Evolutionary conservation across 1,140 invertebrate species (phyloP).

Genomic region (Eumaeus atala): DNA sequence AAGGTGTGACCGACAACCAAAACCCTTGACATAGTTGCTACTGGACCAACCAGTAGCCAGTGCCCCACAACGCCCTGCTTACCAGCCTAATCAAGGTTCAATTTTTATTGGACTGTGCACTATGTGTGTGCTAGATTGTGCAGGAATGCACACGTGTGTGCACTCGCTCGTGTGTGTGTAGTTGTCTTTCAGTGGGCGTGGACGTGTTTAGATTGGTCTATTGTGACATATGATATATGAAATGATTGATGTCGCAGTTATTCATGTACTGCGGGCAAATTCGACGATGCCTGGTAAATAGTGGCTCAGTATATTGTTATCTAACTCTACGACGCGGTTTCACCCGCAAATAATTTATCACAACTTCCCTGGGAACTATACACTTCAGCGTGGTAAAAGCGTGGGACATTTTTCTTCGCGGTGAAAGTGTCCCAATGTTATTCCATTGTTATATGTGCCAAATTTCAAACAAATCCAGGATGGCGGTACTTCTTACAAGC

Average conservation of each 20-base stretch:
- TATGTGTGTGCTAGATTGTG: conserved; percentile 22
- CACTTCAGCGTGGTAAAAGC: too few relatives aligned
- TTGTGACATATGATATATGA: conserved; percentile 29
- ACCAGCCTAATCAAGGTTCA: conserved; percentile 3
- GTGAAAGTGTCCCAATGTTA: too few relatives aligned
- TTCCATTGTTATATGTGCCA: too few relatives aligned
- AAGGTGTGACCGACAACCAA: background rate
- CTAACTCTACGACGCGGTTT: too few relatives aligned
- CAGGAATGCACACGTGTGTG: conserved; percentile 26
- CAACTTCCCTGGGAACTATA: too few relatives aligned
- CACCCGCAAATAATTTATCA: too few relatives aligned
- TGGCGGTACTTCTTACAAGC: too few relatives aligned
- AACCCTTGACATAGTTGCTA: conserved; percentile 4
- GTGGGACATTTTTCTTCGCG: too few relatives aligned
- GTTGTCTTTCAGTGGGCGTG: conserved; percentile 55
- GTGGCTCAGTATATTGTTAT: too few relatives aligned
- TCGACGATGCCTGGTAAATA: conserved; percentile 6
- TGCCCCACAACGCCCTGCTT: background rate
- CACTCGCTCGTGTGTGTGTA: conserved; percentile 32
- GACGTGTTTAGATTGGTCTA: conserved; percentile 30
- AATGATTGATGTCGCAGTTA: conserved; percentile 31
- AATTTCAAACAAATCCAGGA: too few relatives aligned
- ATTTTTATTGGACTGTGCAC: conserved; percentile 14
- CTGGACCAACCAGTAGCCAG: conserved; percentile 4
- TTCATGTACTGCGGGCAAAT: background rate